Evolutionary conservation across 2,797 vertebrate genomes (phyloP).

Genomic region (Mormyrops attenuatus): DNA sequence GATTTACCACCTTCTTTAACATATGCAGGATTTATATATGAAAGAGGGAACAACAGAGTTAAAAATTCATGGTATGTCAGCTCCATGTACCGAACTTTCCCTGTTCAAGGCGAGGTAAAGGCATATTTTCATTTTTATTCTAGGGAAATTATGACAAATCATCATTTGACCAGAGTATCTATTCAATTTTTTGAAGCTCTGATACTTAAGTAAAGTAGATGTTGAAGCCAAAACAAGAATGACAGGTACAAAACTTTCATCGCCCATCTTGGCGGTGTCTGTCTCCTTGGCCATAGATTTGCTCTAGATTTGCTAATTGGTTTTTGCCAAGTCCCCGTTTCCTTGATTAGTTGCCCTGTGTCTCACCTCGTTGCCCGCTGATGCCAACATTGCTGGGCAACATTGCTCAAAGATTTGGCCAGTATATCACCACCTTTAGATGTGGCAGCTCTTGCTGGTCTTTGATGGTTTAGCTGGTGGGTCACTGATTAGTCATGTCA

Average conservation of each 20-base stretch:
- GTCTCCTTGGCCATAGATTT: background rate
- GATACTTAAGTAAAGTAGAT: background rate
- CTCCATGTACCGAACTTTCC: background rate
- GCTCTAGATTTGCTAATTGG: background rate
- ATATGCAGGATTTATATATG: background rate
- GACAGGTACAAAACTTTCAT: background rate
- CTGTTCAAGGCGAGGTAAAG: background rate
- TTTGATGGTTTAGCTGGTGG: background rate
- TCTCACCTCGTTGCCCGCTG: background rate
- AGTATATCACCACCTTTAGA: background rate
- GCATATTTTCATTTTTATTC: background rate
- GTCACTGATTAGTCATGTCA: background rate
- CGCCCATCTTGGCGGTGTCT: background rate
- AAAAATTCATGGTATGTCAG: background rate
- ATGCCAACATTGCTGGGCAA: background rate
- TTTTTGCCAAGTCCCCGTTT: background rate
- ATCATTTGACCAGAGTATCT: background rate
- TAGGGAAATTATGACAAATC: background rate
- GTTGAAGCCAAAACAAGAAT: background rate
- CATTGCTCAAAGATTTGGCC: background rate
- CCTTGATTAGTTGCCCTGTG: background rate
- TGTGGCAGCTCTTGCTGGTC: background rate
- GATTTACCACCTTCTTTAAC: background rate
- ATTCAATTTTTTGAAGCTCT: background rate
- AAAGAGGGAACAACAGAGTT: background rate